Evolutionary conservation across 2,888 invertebrate genomes (phyloP), one percentile per base, ranked within the genome.

Genomic region (Synergus umbraculus): DNA sequence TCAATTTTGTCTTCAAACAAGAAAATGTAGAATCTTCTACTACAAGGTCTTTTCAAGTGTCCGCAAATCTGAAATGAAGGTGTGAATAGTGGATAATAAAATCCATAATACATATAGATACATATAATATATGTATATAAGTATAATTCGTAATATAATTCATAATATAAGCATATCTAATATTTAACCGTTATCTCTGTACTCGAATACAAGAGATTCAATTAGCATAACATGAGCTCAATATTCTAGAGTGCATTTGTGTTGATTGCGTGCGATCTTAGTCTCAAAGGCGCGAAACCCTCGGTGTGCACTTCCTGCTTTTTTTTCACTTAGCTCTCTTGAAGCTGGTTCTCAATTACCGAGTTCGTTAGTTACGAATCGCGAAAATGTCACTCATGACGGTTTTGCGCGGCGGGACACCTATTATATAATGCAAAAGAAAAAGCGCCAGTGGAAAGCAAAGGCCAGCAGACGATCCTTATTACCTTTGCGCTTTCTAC

Each of bases 381-480:
- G 85, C 83, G 87, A 88, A 89, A 90, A 89, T 90, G 88, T 89
- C 89, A 90, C 85, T 89, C 86, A 87, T 83, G 83, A 15, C 29
- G 80, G 82, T 81, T 76, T 79, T 81, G 77, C 63, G 81, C 82
- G 63, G 77, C 83, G 84, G 80, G 82, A 83, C 83, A 82, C 83
- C 85, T 90, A 22, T 22, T 90, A 90, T 88, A 86, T 90, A 91
- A 91, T 86, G 76, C 73, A 43, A 78, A 81, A 82, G 82, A 81
- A 82, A 84, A 83, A 83, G 82, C 83, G 78, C 18, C 83, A 83
- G 86, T 91, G 89, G 90, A 90, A 91, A 91, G 89, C 90, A 90
- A 91, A 91, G 92, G 91, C 90, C 90, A 90, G 91, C 91, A 90
- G 90, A 91, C 90, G 91, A 89, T 91, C 90, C 90, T 89, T 29